Evolutionary conservation across 2,113 vertebrate species (phyloP).

Genomic region (Lepidiolamprologus cunningtoni): DNA sequence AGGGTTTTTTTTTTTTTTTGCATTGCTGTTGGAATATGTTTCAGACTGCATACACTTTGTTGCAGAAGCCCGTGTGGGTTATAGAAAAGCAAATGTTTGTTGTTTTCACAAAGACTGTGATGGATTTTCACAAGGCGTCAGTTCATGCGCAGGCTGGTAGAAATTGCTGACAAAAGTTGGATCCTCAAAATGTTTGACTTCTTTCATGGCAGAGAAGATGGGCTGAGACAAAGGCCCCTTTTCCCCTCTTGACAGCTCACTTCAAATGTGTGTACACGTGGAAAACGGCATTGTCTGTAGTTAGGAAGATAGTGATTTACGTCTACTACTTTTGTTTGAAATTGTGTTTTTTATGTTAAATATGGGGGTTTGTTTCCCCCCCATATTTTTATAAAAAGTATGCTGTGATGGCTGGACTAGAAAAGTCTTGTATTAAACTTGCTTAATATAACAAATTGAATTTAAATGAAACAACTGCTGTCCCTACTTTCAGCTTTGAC

Average conservation of each 20-base stretch:
- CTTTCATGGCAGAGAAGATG: constrained; percentile 11
- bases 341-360: not conserved
- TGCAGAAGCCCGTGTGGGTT: not conserved
- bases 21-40: not conserved
- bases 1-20: not conserved
- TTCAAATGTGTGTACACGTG: constrained; percentile 6
- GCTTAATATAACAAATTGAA: not conserved
- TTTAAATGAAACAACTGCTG: not conserved
- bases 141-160: not conserved
- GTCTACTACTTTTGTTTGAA: not conserved
- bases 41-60: not conserved
- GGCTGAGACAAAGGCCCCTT: not conserved
- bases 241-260: not conserved
- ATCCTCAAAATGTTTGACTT: constrained; percentile 13
- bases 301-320: not conserved
- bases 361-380: not conserved
- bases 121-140: not conserved
- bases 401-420: not conserved
- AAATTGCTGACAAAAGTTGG: constrained; percentile 45
- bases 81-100: not conserved
- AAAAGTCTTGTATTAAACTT: not conserved
- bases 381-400: not conserved
- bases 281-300: not conserved
- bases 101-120: not conserved
- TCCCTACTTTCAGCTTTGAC: not conserved